Conservation (phyloP, 2,797 vertebrate species). For the Botia kubotai region DNA sequence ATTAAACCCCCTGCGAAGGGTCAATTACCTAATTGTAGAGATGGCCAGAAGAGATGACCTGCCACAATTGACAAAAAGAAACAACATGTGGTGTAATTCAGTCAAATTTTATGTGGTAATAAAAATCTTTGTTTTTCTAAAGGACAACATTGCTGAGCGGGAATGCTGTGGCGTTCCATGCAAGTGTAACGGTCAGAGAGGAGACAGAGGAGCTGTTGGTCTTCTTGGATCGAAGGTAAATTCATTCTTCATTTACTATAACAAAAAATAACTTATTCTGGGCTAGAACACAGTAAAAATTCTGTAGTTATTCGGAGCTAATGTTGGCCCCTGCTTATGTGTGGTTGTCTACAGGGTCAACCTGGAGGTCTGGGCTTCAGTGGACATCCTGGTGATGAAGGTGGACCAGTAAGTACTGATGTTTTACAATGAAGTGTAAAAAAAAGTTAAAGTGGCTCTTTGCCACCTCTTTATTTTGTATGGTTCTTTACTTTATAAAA, state of each 20-base stretch:
- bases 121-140: not conserved
- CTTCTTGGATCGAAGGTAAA: constrained; percentile 84
- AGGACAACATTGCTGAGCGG: constrained; percentile 95
- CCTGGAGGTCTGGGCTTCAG: constrained; percentile 86
- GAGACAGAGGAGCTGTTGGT: constrained; percentile 87
- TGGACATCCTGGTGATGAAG: constrained; percentile 96
- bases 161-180: constrained; percentile 91
- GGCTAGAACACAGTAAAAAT: no score
- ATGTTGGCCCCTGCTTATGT: constrained; percentile 21
- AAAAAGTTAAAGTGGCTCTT: not conserved
- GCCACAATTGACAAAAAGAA: not conserved
- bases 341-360: constrained; percentile 77
- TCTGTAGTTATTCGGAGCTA: not conserved
- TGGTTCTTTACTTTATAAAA: no score
- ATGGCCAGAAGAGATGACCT: not conserved
- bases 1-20: no score
- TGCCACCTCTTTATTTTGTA: not conserved
- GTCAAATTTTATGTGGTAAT: not conserved
- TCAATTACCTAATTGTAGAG: not conserved
- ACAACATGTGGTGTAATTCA: not conserved
- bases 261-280: not conserved
- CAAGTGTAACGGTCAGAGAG: constrained; percentile 92
- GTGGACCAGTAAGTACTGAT: constrained; percentile 87
- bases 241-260: not conserved
- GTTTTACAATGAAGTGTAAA: not conserved